Conservation (phyloP, 2,113 vertebrate species). For the Pseudopipra pipra region DNA sequence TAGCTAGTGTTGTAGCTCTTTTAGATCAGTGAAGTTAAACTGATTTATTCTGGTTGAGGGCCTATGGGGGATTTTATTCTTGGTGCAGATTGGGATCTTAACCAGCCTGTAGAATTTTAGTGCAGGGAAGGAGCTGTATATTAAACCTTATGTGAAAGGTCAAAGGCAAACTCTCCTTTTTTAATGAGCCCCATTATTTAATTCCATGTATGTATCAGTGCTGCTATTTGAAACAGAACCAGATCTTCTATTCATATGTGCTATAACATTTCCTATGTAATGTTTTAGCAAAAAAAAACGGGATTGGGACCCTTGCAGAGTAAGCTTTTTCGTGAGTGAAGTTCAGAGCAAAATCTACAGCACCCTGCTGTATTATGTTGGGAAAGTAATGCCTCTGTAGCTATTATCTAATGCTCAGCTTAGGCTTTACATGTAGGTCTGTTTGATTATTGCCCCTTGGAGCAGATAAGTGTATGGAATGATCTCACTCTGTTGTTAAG, state of each 20-base stretch:
- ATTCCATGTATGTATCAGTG: background rate
- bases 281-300: background rate
- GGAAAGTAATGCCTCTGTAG: background rate
- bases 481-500: constrained; percentile 68
- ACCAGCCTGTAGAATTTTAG: background rate
- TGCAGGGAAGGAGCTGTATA: background rate
- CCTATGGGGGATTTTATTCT: background rate
- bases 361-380: background rate
- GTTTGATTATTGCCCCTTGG: constrained; percentile 35
- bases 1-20: background rate
- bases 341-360: background rate
- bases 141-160: background rate
- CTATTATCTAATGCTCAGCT: constrained; percentile 11
- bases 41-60: background rate
- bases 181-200: background rate
- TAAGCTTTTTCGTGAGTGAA: background rate
- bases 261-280: background rate
- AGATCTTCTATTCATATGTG: background rate
- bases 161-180: background rate
- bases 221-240: background rate
- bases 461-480: constrained; percentile 48
- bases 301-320: background rate
- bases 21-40: background rate
- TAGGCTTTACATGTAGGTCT: constrained; percentile 22
- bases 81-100: background rate